Conservation (phyloP, 2,888 invertebrate species). For the Tipula lateralis region DNA sequence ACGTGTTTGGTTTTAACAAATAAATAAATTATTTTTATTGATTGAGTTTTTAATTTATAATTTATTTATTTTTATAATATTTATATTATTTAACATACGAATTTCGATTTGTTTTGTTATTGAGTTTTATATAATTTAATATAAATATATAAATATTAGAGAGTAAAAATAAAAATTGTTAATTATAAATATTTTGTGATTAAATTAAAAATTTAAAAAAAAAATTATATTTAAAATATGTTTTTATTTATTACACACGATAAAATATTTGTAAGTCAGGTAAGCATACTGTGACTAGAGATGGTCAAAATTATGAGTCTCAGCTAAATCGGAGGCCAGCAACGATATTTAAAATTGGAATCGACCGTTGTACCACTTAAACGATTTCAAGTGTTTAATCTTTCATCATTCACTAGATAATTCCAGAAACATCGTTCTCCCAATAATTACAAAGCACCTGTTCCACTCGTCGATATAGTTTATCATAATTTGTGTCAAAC, state of each 20-base stretch:
- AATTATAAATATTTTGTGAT: constrained; percentile 1
- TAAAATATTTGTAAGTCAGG: too few species aligned
- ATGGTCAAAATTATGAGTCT: too few species aligned
- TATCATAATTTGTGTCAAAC: too few species aligned
- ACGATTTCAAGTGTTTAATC: too few species aligned
- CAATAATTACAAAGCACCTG: too few species aligned
- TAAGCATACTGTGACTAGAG: too few species aligned
- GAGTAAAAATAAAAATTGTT: neutral
- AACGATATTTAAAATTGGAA: too few species aligned
- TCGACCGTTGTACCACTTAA: too few species aligned
- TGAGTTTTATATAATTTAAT: neutral
- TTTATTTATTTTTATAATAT: neutral
- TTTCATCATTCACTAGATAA: too few species aligned
- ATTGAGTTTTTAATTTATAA: neutral
- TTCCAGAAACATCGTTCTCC: too few species aligned
- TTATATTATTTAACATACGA: neutral
- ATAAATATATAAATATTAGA: neutral
- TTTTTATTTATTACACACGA: neutral
- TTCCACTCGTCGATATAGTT: too few species aligned
- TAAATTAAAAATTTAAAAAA: neutral
- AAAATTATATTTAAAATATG: neutral
- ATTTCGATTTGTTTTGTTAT: neutral
- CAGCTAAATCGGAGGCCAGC: too few species aligned
- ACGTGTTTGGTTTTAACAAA: neutral
- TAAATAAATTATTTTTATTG: neutral